Percentiles rank a stretch among this genome's conserved stretches.
Evolutionary conservation across 2,888 invertebrate species (phyloP).

Genomic region (Serripes groenlandicus): DNA sequence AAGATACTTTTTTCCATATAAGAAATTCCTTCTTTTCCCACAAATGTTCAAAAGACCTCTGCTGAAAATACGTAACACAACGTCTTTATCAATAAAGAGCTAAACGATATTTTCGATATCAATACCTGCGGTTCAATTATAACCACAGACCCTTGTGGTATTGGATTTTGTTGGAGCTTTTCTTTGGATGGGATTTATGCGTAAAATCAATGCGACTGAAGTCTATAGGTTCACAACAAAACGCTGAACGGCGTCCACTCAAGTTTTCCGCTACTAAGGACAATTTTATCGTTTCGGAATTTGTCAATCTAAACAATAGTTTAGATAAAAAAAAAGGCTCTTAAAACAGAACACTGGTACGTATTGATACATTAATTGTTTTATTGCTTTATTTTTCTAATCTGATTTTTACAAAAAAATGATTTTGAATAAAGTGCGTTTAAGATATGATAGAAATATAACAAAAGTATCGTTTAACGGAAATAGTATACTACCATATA

Average conservation of each 20-base stretch:
- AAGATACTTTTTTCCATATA: no score
- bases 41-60: no score
- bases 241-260: constrained; percentile 2
- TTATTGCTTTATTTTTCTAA: background rate
- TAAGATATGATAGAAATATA: no score
- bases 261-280: constrained; percentile 29
- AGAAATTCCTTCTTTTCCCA: no score
- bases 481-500: no score
- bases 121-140: no score
- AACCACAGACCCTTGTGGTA: constrained; percentile 1
- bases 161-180: background rate
- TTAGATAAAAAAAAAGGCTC: background rate
- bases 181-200: constrained; percentile 10
- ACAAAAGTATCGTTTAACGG: no score
- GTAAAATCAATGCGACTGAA: constrained; percentile 15
- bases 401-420: background rate
- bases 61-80: no score
- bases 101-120: no score
- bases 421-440: no score
- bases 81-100: no score
- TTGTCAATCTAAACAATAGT: background rate
- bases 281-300: constrained; percentile 8
- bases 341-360: constrained; percentile 9
- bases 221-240: background rate
- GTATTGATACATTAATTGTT: background rate